phyloP scores from a whole-genome alignment of 2,888 invertebrate genomes.

The Biston betularia region DNA sequence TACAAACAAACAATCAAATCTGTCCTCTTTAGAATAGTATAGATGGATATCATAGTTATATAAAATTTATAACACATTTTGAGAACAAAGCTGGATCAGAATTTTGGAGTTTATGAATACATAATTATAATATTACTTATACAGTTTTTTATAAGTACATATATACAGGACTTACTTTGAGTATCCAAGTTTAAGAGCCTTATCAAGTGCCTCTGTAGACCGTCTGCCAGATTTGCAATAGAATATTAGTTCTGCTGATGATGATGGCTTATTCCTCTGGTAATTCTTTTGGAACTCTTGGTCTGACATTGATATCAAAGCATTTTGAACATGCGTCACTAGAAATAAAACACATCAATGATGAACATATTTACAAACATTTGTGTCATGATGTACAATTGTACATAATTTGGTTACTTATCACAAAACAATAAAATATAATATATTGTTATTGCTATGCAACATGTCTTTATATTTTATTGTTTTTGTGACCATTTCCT shows the following conservation, averaged over 20 bases:
- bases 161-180: constrained; percentile 62
- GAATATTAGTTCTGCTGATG: constrained; percentile 75
- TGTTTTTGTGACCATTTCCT: no score
- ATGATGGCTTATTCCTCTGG: constrained; percentile 68
- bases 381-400: neutral
- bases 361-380: neutral
- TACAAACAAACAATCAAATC: no score
- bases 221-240: constrained; percentile 77
- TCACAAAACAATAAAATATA: no score
- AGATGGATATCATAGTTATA: no score
- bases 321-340: constrained; percentile 70
- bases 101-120: no score
- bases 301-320: constrained; percentile 68
- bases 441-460: no score
- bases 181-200: constrained; percentile 77
- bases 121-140: no score
- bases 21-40: no score
- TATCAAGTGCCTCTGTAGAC: constrained; percentile 71
- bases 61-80: neutral
- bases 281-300: constrained; percentile 72
- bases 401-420: neutral
- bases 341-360: constrained; percentile 35
- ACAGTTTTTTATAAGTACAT: neutral
- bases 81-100: neutral
- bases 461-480: no score